Evolutionary conservation across 2,797 vertebrate genomes (phyloP), one percentile per base, ranked within the genome.

Genomic region (Phoeniculus purpureus): DNA sequence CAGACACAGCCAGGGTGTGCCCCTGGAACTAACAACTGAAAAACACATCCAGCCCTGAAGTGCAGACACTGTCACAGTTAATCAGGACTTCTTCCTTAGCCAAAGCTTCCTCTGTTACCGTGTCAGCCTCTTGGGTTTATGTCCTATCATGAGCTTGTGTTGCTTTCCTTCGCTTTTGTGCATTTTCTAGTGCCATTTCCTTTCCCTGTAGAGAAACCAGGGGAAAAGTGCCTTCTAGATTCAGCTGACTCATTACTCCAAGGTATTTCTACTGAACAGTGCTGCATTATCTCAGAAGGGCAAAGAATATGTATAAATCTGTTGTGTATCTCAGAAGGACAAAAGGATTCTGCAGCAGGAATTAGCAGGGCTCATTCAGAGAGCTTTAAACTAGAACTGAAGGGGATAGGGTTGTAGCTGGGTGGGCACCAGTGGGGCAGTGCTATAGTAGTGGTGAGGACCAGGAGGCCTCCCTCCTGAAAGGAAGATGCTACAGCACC

Each of bases 181-280:
- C 22, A n/a, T 89, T 94, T 90, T 79, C 75, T 71, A 56, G 21
- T 74, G 52, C 23, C 2, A 2, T 94, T 86, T 93, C 26, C 37
- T 84, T 84, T 82, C 75, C 37, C 32, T 65, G 12, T 14, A 82
- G 59, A 80, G 65, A 82, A 93, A 90, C 4, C 15, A 55, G 19
- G 15, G 51, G 47, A 89, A n/a, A 12, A 84, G 14, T 45, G 72
- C 66, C 71, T 58, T 60, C 19, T 60, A 47, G 27, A 74, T 81
- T 65, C 80, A 87, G 66, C 79, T 89, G 81, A 93, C 27, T 68
- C 84, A 87, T 85, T 92, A 82, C 55, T 90, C 87, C 34, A 66
- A 83, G 67, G 26, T 93, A 32, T 89, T 89, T 77, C 81, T 87
- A 62, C 59, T 71, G 76, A 87, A 82, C 25, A 87, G 32, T 31